Base-by-base conservation (phyloP, 2,888 invertebrate species). In the Xanthorhoe spadicearia region DNA sequence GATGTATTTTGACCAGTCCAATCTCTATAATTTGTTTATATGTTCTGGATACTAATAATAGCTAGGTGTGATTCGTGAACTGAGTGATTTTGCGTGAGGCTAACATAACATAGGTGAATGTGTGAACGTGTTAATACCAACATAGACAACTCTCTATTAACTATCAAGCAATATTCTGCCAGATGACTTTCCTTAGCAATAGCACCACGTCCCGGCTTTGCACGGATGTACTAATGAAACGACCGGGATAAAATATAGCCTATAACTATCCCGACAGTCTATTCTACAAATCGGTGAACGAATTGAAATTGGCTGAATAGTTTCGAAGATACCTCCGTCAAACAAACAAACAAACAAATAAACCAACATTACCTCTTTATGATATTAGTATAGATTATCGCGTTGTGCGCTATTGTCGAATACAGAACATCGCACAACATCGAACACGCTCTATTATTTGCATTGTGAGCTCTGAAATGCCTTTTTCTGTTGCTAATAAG, bases 31-130 rank as follows among this genome's bases (percentile, higher is more conserved):
- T 54, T 64, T 60, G 43, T 19, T 46, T 60, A n/a, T n/a, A 54
- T 17, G 38, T 5, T 32, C 48, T 58, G 13, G 32, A 28, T 32
- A 28, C 48, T 49, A 49, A 28, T 23, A 9, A 52, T 18, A 53
- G 53, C 17, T 32, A 53, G 46, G 60, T 53, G 53, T 61, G 60
- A 53, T 53, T 46, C 17, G 50, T 51, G 50, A 19, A 32, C 9
- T n/a, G 32, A 43, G 43, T 61, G 46, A 61, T 15, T 55, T 48
- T 23, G n/a, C 63, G 17, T 55, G 63, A 68, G 50, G 32, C 48
- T 57, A 52, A 69, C 50, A 48, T 57, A 52, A 69, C 50, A 48
- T 48, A 48, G 48, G 17, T 17, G 59, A 56, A 23, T 63, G 61
- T 55, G 61, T 61, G 58, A 53, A 32, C 52, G 23, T 59, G 50